These are phyloP conservation scores for Anarsia innoxiella DNA, from an alignment of 2,888 invertebrate species.

Conservation along the genomic window DNA sequence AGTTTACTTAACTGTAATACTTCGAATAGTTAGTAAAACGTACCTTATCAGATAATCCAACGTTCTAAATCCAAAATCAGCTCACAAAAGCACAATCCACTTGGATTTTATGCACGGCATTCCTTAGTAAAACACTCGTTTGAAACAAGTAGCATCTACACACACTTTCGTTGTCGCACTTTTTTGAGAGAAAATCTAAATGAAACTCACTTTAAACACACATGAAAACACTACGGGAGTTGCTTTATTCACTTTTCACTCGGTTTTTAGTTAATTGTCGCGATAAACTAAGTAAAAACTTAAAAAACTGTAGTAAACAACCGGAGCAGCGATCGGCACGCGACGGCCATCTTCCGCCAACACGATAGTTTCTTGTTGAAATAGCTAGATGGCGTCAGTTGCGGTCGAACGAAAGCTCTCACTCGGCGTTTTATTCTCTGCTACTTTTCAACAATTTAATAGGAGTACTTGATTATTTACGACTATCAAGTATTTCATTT, in stretches of 20 bases:
- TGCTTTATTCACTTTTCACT: slow-evolving; percentile 33
- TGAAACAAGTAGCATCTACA: slow-evolving; percentile 60
- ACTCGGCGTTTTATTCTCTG: too few species aligned
- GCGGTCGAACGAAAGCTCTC: too few species aligned
- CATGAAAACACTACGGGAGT: slow-evolving; percentile 27
- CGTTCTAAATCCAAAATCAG: slow-evolving; percentile 42
- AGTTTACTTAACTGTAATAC: slow-evolving; percentile 31
- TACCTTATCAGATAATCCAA: slow-evolving; percentile 43
- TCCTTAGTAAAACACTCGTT: slow-evolving; percentile 58
- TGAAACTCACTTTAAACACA: slow-evolving; percentile 37
- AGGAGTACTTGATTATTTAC: too few species aligned
- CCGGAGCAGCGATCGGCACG: slow-evolving; percentile 64
- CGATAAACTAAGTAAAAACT: slow-evolving; percentile 51
- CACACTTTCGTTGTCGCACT: slow-evolving; percentile 53
- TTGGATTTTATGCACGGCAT: slow-evolving; percentile 64
- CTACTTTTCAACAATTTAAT: too few species aligned
- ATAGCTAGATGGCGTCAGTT: slow-evolving; percentile 48
- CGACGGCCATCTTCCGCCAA: slow-evolving; percentile 73
- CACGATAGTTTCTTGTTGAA: slow-evolving; percentile 52
- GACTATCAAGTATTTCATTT: too few species aligned
- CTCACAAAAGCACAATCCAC: slow-evolving; percentile 54
- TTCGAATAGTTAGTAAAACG: slow-evolving; percentile 23
- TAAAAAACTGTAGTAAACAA: slow-evolving; percentile 60
- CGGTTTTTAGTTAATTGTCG: slow-evolving; percentile 35
- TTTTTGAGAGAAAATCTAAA: slow-evolving; percentile 52